Evolutionary conservation across 2,797 vertebrate genomes (phyloP), one percentile per base, ranked within the genome.

Genomic region (Petrocephalus schoutedeni): DNA sequence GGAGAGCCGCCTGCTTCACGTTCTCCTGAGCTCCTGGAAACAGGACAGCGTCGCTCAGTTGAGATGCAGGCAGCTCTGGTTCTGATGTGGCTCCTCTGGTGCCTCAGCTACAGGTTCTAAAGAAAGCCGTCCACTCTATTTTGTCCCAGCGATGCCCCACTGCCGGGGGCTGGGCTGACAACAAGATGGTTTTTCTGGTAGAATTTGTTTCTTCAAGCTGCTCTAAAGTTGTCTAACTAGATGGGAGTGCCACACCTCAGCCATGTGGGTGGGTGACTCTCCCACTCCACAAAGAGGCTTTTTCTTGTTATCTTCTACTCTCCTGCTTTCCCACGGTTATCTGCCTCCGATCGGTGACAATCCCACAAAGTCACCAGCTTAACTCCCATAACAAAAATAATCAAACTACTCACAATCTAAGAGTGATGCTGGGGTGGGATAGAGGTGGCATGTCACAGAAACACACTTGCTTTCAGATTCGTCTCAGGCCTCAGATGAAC

Each of bases 251-350:
- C 14, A 45, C 71, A 1, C 71, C 71, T 45, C 71, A 77, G 71
- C 6, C 71, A 45, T 16, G 36, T 77, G 71, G 61, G 61, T 67
- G 61, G 64, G 14, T 45, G 32, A 45, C 64, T 71, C 28, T 28
- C 14, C 64, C 10, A 67, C 64, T 77, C 36, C 16, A 77, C 71
- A 77, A 77, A 77, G 71, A 77, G 71, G 36, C 71, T 77, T 77
- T 77, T n/a, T 77, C 71, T 41, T 77, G 14, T 14, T 14, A 16
- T 77, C 71, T 8, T 77, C 71, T 16, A 77, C 36, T 77, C 71
- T 45, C 71, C 36, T 45, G 71, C 36, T 77, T 77, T 77, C 71
- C 71, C 71, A 77, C 71, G 36, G 36, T 77, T 77, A 77, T 77
- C 36, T n/a, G 7, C 36, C 71, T 77, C 41, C 2, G 14, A 45